Conservation (phyloP, 2,888 invertebrate genomes). For the Xanthia icteritia region DNA sequence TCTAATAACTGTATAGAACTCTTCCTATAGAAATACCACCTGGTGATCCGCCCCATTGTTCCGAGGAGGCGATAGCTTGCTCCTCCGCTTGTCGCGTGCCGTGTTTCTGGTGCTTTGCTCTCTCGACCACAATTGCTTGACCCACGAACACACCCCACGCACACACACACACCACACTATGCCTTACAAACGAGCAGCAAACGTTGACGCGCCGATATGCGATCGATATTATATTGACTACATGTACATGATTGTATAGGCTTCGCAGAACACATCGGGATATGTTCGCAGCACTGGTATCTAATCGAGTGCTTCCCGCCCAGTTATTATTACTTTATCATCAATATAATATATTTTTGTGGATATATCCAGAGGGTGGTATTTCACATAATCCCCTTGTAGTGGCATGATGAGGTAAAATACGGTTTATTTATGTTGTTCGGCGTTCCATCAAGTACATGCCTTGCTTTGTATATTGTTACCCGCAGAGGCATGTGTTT, state of each 20-base stretch:
- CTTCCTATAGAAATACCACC: constrained; percentile 86
- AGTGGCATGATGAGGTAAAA: constrained; percentile 85
- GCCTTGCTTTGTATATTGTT: constrained; percentile 62
- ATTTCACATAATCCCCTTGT: constrained; percentile 85
- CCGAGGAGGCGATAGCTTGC: constrained; percentile 67
- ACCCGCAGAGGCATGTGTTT: constrained; percentile 66
- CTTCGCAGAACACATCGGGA: constrained; percentile 60
- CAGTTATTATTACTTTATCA: constrained; percentile 49
- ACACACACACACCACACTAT: constrained; percentile 55
- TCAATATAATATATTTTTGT: constrained; percentile 42
- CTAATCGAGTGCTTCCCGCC: constrained; percentile 56
- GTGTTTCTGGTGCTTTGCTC: constrained; percentile 51
- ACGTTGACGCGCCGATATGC: constrained; percentile 62
- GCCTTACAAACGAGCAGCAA: constrained; percentile 83
- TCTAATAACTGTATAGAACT: constrained; percentile 83
- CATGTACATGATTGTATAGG: constrained; percentile 48
- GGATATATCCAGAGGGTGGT: constrained; percentile 83
- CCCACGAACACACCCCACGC: constrained; percentile 38
- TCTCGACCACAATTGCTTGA: constrained; percentile 48
- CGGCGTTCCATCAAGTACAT: constrained; percentile 72
- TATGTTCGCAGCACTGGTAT: constrained; percentile 62
- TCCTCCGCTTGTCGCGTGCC: constrained; percentile 59
- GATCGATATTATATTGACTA: constrained; percentile 54
- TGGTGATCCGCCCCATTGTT: constrained; percentile 73
- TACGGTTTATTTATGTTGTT: constrained; percentile 75